These are phyloP conservation scores for Pholis gunnellus DNA, from an alignment of 2,113 vertebrate genomes.

Conservation along the genomic window DNA sequence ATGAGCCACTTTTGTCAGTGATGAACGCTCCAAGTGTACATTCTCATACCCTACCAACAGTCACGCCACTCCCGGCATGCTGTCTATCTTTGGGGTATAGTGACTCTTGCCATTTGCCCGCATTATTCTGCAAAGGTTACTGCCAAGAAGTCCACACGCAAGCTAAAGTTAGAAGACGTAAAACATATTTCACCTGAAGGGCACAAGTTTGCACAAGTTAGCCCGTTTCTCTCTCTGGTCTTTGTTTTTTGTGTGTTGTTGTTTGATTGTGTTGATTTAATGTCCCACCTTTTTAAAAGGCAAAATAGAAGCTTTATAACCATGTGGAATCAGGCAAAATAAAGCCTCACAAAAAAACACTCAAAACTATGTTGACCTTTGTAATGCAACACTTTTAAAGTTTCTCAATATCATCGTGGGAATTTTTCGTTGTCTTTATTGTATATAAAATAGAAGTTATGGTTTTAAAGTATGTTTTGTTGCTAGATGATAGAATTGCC, in stretches of 20 bases:
- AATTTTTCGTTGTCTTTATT: not conserved
- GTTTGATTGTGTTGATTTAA: constrained; percentile 17
- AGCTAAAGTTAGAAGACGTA: constrained; percentile 80
- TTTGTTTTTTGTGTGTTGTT: constrained; percentile 2
- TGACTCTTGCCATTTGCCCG: constrained; percentile 25
- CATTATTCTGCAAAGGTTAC: constrained; percentile 71
- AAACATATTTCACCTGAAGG: constrained; percentile 70
- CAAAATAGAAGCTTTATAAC: not conserved
- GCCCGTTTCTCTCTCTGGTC: not conserved
- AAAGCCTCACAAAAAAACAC: not conserved
- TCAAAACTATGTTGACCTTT: not conserved
- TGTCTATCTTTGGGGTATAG: constrained; percentile 59
- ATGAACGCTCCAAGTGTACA: constrained; percentile 39
- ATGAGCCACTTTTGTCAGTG: constrained; percentile 35
- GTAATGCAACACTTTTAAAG: not conserved
- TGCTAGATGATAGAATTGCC: constrained; percentile 30
- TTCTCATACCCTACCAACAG: constrained; percentile 46
- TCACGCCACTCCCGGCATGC: constrained; percentile 58
- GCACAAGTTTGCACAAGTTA: constrained; percentile 52
- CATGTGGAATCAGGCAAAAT: not conserved
- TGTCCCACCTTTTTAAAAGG: not conserved
- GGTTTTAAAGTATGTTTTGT: constrained; percentile 35
- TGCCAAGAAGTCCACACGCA: constrained; percentile 55
- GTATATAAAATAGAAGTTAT: not conserved
- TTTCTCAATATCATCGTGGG: not conserved